These are phyloP conservation scores for Achatina immaculata DNA, from an alignment of 1,140 invertebrate species.

Conservation along the genomic window DNA sequence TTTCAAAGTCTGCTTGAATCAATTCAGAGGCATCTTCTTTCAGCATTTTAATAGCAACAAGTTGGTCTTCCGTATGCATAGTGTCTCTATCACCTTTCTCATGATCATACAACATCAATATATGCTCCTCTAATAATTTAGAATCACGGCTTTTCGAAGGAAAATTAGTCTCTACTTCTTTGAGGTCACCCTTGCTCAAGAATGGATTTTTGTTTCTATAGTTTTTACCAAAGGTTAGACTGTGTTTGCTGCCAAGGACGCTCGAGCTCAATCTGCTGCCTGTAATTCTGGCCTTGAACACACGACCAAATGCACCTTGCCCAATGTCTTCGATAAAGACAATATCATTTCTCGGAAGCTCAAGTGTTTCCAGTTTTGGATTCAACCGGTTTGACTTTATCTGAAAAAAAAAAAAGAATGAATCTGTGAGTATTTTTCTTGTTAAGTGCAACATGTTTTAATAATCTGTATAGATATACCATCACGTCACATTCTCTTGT, in stretches of 20 bases:
- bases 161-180: neutral
- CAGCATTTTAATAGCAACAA: conserved; percentile 97
- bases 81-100: neutral
- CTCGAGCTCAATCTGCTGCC: conserved; percentile 28
- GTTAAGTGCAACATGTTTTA: too few species aligned
- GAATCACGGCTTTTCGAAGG: neutral
- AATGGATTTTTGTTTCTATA: conserved; percentile 27
- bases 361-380: conserved; percentile 92
- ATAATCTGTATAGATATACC: too few species aligned
- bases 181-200: conserved; percentile 29
- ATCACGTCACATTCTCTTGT: too few species aligned
- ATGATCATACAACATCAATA: conserved; percentile 73
- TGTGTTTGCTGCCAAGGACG: conserved; percentile 36
- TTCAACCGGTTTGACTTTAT: conserved; percentile 73
- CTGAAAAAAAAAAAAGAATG: neutral
- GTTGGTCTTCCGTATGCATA: conserved; percentile 76
- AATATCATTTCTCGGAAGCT: conserved; percentile 96
- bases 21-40: conserved; percentile 96
- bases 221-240: conserved; percentile 20
- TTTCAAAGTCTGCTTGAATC: conserved; percentile 91
- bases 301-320: conserved; percentile 94
- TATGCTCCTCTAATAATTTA: conserved; percentile 16
- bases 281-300: conserved; percentile 82
- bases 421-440: neutral
- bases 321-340: conserved; percentile 94